Evolutionary conservation across 1,140 invertebrate species (phyloP).

Genomic region (Drosophila rhopaloa): DNA sequence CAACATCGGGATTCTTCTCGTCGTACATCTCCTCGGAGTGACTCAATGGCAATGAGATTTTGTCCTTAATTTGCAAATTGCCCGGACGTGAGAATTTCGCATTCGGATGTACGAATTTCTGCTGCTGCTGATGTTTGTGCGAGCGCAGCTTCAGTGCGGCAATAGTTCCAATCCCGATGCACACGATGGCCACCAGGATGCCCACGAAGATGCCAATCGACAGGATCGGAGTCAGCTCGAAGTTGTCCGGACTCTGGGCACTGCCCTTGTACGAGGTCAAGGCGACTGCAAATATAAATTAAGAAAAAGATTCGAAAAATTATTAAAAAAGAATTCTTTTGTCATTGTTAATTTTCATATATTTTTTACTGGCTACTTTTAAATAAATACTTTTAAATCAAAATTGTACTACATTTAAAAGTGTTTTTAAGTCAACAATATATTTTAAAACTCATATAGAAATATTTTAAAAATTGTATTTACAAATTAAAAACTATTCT

Average conservation of each 20-base stretch:
- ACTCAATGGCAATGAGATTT: conserved; percentile 87
- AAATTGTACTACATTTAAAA: too few relatives aligned
- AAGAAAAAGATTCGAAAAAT: neutral
- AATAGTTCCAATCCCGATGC: conserved; percentile 89
- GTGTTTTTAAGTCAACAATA: too few relatives aligned
- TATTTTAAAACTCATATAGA: too few relatives aligned
- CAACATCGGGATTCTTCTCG: conserved; percentile 93
- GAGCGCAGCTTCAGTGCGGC: conserved; percentile 89
- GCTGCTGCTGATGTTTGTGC: conserved; percentile 85
- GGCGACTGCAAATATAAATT: conserved; percentile 57
- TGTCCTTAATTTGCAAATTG: conserved; percentile 89
- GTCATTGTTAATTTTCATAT: too few relatives aligned
- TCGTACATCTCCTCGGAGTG: conserved; percentile 90
- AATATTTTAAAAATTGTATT: too few relatives aligned
- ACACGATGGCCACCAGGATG: conserved; percentile 88
- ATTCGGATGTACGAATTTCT: conserved; percentile 83
- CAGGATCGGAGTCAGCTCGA: conserved; percentile 90
- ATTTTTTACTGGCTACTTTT: too few relatives aligned
- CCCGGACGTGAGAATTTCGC: conserved; percentile 86
- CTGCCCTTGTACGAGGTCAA: conserved; percentile 86
- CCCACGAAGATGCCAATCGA: conserved; percentile 89
- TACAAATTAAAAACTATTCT: too few relatives aligned
- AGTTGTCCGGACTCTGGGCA: conserved; percentile 85
- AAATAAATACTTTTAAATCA: too few relatives aligned
- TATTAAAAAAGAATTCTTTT: too few relatives aligned